A percentile compares a stretch with the other conserved stretches of the same genome.
These are phyloP conservation scores for Pseudopleuronectes americanus DNA, from an alignment of 2,797 vertebrate genomes.

Conservation along the genomic window DNA sequence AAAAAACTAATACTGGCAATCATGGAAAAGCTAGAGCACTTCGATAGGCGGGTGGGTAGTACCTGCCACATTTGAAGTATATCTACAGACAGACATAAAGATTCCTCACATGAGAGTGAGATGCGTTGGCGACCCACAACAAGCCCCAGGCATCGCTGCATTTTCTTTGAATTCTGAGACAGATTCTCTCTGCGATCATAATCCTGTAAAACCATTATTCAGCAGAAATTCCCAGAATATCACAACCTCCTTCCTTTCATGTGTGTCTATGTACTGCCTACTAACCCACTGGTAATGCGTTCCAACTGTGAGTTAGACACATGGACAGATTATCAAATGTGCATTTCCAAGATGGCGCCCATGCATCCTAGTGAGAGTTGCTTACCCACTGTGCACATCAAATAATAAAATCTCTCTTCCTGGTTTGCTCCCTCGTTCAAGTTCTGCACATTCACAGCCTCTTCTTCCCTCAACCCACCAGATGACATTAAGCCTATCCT, in stretches of 20 bases:
- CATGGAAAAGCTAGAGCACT: too few relatives aligned
- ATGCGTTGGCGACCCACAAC: conserved; percentile 12
- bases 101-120: too few relatives aligned
- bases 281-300: neutral
- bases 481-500: neutral
- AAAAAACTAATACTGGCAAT: too few relatives aligned
- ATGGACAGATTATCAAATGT: neutral
- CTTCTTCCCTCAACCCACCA: neutral
- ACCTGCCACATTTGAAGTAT: too few relatives aligned
- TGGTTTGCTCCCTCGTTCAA: neutral
- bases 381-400: too few relatives aligned
- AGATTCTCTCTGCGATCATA: conserved; percentile 20
- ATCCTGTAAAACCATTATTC: conserved; percentile 5
- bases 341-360: neutral
- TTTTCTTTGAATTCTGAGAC: conserved; percentile 16
- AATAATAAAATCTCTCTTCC: neutral
- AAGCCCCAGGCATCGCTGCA: conserved; percentile 12
- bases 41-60: too few relatives aligned
- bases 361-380: neutral
- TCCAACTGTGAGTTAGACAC: neutral
- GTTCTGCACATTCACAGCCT: neutral
- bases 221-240: conserved; percentile 10
- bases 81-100: too few relatives aligned
- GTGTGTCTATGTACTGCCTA: neutral
- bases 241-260: neutral